Evolutionary conservation across 2,113 vertebrate species (phyloP).

Genomic region (Sphaerodactylus townsendi): DNA sequence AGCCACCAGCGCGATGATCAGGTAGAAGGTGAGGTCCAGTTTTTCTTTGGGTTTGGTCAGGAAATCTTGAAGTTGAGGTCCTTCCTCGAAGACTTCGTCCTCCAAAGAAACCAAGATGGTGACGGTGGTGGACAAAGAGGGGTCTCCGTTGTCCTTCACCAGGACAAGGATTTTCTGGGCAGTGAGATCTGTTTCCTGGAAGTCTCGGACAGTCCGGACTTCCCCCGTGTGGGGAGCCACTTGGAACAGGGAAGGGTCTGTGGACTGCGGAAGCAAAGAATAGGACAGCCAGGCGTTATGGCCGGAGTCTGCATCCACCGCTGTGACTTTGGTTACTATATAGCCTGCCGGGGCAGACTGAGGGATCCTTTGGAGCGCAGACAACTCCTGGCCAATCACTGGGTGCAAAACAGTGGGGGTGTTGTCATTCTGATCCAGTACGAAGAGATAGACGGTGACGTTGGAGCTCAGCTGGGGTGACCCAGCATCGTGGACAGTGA

Average conservation of each 20-base stretch:
- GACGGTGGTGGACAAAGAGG: slow-evolving; percentile 82
- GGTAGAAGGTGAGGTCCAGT: slow-evolving; percentile 81
- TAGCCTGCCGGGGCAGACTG: slow-evolving; percentile 80
- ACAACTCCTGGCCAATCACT: slow-evolving; percentile 62
- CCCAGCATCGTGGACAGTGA: slow-evolving; percentile 73
- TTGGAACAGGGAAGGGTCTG: slow-evolving; percentile 80
- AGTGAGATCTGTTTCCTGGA: slow-evolving; percentile 77
- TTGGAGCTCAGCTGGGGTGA: slow-evolving; percentile 70
- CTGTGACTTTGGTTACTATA: slow-evolving; percentile 87
- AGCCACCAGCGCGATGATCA: slow-evolving; percentile 81
- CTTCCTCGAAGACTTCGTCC: slow-evolving; percentile 75
- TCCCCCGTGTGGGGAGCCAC: slow-evolving; percentile 84
- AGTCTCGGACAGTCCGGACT: slow-evolving; percentile 79
- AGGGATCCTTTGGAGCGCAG: slow-evolving; percentile 75
- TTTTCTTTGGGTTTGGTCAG: slow-evolving; percentile 65
- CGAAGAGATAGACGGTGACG: slow-evolving; percentile 74
- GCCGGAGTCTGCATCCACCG: slow-evolving; percentile 84
- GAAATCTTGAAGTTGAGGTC: slow-evolving; percentile 71
- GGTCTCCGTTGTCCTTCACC: slow-evolving; percentile 83
- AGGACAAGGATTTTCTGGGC: slow-evolving; percentile 81
- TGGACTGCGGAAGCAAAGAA: slow-evolving; percentile 77
- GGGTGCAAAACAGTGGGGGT: slow-evolving; percentile 81
- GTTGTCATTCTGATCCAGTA: slow-evolving; percentile 82
- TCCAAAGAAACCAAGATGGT: slow-evolving; percentile 84
- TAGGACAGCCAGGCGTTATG: slow-evolving; percentile 89